phyloP scores from a whole-genome alignment of 2,888 invertebrate species.

The Callinectes sapidus region DNA sequence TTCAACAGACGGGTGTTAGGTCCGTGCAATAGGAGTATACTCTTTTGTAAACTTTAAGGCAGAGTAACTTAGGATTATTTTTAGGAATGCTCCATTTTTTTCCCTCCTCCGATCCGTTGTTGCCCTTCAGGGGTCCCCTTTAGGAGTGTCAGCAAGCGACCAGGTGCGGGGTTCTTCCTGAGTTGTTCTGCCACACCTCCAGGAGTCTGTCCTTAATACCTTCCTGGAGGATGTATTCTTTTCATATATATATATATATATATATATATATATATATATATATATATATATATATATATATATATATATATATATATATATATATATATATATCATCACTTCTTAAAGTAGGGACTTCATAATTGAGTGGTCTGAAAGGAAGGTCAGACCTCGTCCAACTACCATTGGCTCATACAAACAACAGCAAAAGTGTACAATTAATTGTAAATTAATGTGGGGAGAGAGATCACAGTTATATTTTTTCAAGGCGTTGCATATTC shows the following conservation, averaged over 20 bases:
- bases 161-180: constrained; percentile 45
- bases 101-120: constrained; percentile 37
- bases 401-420: constrained; percentile 67
- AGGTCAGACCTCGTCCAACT: constrained; percentile 59
- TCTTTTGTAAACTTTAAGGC: constrained; percentile 54
- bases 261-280: not conserved
- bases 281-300: not conserved
- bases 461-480: constrained; percentile 36
- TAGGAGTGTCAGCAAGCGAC: constrained; percentile 42
- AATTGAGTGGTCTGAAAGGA: constrained; percentile 47
- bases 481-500: constrained; percentile 26
- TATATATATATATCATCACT: constrained; percentile 22
- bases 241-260: constrained; percentile 19
- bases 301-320: constrained; percentile 9
- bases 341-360: constrained; percentile 50
- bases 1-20: constrained; percentile 66
- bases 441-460: constrained; percentile 30
- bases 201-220: constrained; percentile 50
- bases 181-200: constrained; percentile 57
- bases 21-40: constrained; percentile 64
- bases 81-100: constrained; percentile 52
- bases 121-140: constrained; percentile 35
- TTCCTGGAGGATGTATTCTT: constrained; percentile 43
- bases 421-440: constrained; percentile 37
- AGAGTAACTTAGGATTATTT: constrained; percentile 68